phyloP scores from a whole-genome alignment of 2,113 vertebrate species.

The Lophura nycthemera region DNA sequence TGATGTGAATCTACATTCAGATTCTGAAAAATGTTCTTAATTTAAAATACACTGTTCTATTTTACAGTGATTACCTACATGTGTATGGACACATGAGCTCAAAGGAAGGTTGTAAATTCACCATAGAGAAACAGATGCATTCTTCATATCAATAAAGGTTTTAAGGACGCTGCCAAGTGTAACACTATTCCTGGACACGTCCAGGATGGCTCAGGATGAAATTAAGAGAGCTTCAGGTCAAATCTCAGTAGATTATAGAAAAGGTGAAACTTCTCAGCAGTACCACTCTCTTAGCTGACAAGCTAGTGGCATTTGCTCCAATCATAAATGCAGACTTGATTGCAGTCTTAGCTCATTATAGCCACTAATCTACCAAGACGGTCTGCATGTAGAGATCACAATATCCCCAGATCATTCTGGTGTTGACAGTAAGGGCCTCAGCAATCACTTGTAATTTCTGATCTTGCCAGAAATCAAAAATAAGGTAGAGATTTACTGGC shows the following conservation, averaged over 20 bases:
- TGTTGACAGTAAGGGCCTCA: not conserved
- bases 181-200: accelerated
- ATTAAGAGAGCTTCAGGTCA: not conserved
- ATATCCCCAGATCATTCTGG: not conserved
- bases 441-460: not conserved
- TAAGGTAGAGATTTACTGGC: not conserved
- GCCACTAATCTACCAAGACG: not conserved
- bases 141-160: not conserved
- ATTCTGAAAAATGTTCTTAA: not conserved
- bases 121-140: not conserved
- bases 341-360: not conserved
- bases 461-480: not conserved
- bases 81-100: not conserved
- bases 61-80: not conserved
- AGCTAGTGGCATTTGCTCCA: not conserved
- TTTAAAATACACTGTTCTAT: not conserved
- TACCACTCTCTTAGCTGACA: not conserved
- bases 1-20: not conserved
- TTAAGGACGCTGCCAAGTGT: not conserved
- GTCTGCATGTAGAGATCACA: not conserved
- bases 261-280: conserved; percentile 19
- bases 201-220: not conserved
- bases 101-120: not conserved
- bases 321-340: not conserved
- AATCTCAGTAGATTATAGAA: not conserved